These are phyloP conservation scores for Thumatha senex DNA, from an alignment of 2,888 invertebrate genomes.

Conservation along the genomic window DNA sequence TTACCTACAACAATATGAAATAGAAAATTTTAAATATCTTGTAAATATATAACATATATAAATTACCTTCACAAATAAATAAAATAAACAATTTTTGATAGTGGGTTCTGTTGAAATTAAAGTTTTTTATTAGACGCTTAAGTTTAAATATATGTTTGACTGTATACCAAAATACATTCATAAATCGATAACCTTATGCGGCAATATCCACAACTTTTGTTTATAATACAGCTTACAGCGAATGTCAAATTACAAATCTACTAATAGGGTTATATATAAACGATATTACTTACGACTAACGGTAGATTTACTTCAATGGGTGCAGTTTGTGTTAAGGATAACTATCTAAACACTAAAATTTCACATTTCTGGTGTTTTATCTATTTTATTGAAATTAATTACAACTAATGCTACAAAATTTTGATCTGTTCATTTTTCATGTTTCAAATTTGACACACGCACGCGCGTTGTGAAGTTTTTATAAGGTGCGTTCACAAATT, in stretches of 20 bases:
- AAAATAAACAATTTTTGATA: too few species aligned
- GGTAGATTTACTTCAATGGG: conserved; percentile 51
- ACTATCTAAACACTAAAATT: conserved; percentile 50
- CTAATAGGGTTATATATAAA: conserved; percentile 38
- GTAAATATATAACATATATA: conserved; percentile 7
- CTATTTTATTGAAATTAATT: conserved; percentile 40
- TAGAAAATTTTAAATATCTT: background rate
- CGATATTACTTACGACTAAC: conserved; percentile 61
- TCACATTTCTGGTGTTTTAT: conserved; percentile 67
- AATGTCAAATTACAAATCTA: conserved; percentile 30
- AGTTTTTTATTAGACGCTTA: too few species aligned
- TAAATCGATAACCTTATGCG: conserved; percentile 70
- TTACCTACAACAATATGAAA: conserved; percentile 1
- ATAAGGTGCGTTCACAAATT: conserved; percentile 37
- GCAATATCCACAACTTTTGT: conserved; percentile 45
- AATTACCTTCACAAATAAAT: background rate
- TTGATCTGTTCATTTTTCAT: conserved; percentile 63
- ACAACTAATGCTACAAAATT: conserved; percentile 50
- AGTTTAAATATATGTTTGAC: conserved; percentile 11
- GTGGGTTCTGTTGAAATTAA: too few species aligned
- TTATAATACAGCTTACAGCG: conserved; percentile 24
- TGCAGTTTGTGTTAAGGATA: conserved; percentile 46
- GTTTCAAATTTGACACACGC: conserved; percentile 74
- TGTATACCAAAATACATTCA: conserved; percentile 49
- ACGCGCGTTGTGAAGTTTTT: conserved; percentile 45